Conservation (phyloP, 2,888 invertebrate genomes). For the Eupithecia centaureata region DNA sequence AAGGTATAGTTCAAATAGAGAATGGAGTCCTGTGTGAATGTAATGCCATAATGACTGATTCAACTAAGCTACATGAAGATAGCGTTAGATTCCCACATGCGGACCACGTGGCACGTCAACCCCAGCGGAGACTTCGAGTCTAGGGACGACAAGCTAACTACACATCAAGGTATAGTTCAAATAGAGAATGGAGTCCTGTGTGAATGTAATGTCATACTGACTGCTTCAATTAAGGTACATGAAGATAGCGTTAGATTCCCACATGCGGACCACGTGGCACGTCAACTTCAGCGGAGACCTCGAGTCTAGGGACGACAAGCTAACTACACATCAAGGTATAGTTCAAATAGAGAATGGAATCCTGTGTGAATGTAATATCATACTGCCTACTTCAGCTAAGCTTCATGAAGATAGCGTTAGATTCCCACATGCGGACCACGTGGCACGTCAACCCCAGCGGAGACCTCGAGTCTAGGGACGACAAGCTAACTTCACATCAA, state of each 20-base stretch:
- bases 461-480: conserved; percentile 90
- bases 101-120: conserved; percentile 95
- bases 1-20: conserved; percentile 77
- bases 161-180: conserved; percentile 86
- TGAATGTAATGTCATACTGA: not conserved
- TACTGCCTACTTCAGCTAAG: conserved; percentile 93
- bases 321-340: conserved; percentile 90
- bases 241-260: conserved; percentile 91
- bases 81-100: conserved; percentile 89
- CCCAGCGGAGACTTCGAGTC: conserved; percentile 89
- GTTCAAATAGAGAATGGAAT: not conserved
- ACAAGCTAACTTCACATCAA: conserved; percentile 90
- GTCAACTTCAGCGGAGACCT: conserved; percentile 90
- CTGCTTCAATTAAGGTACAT: conserved; percentile 94
- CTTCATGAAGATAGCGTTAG: conserved; percentile 92
- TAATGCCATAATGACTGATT: conserved; percentile 65
- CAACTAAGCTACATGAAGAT: conserved; percentile 94
- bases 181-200: not conserved
- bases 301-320: conserved; percentile 90
- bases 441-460: conserved; percentile 94
- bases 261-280: conserved; percentile 93
- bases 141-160: conserved; percentile 90
- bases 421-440: conserved; percentile 90
- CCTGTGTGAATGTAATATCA: not conserved
- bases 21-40: not conserved